Base-by-base conservation (phyloP, 2,797 vertebrate genomes). In the Lagodon rhomboides region DNA sequence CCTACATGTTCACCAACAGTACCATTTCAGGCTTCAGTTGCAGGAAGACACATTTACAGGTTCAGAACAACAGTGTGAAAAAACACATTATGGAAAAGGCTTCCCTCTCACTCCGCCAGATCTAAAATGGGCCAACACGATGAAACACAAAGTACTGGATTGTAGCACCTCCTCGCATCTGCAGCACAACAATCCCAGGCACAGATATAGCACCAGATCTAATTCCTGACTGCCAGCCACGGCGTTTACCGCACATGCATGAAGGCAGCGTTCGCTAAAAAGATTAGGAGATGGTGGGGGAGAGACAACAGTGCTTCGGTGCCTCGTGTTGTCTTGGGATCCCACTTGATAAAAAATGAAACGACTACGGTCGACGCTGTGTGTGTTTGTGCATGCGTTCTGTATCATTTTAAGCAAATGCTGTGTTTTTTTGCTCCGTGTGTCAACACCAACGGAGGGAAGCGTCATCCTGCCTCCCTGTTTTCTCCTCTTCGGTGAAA, bases 111-210 rank as follows among this genome's bases (percentile, higher is more conserved):
- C 25, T 73, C 61, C 82, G 63, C 68, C 80, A 55, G 11, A 66
- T 77, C 41, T 71, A 77, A 81, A 88, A 74, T 65, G 68, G 75
- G 68, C 80, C 61, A 75, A 73, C 76, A 58, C 73, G 78, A 60
- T 64, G 50, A 84, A 80, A 83, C 59, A 58, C 75, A 78, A 75
- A 79, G 77, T 61, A 75, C 64, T 73, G 54, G 72, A 75, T 85
- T 81, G 71, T 83, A 82, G 80, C 66, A 70, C 61, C 46, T 86
- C 66, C 85, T 81, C 70, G 79, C 71, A 86, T 90, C 63, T 89
- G 71, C 68, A 79, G 72, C 68, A 41, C 30, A 47, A 23, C 71
- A 85, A 62, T 68, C 75, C 55, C 43, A 44, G 43, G 56, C 68
- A 72, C 67, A 74, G 73, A 71, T 51, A 62, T 47, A 80, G 44